Conservation (phyloP, 2,113 vertebrate species). For the Benitochromis conjunctus region DNA sequence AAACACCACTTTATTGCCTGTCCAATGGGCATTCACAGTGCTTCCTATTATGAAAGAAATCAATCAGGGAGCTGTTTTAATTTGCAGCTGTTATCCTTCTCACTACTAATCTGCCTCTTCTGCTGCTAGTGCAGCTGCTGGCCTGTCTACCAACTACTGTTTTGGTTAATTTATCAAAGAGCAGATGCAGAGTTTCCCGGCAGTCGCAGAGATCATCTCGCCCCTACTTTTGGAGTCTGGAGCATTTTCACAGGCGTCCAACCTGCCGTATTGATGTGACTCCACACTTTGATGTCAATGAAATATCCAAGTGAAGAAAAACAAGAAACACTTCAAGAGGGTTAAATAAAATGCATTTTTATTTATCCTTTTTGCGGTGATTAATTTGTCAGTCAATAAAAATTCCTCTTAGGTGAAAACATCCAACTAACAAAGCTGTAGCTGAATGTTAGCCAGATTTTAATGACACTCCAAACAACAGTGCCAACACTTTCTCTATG, state of each 20-base stretch:
- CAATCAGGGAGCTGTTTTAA: conserved; percentile 47
- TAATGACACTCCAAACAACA: not conserved
- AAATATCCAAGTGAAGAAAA: not conserved
- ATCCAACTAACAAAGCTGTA: not conserved
- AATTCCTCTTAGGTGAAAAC: not conserved
- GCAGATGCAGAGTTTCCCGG: not conserved
- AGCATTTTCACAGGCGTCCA: not conserved
- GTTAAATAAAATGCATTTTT: not conserved
- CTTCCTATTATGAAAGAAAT: conserved; percentile 34
- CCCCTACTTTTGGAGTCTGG: not conserved
- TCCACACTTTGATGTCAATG: not conserved
- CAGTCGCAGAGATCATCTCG: not conserved
- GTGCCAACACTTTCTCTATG: not conserved
- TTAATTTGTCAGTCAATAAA: not conserved
- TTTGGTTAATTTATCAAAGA: not conserved
- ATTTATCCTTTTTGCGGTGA: not conserved
- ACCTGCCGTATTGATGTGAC: not conserved
- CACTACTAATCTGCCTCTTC: conserved; percentile 37
- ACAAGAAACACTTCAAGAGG: not conserved
- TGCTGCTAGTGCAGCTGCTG: conserved; percentile 28
- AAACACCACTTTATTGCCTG: conserved; percentile 13
- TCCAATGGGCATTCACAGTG: not conserved
- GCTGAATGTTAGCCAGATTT: not conserved
- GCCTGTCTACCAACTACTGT: not conserved
- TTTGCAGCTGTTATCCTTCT: conserved; percentile 47